phyloP scores from a whole-genome alignment of 2,888 invertebrate genomes.

The Idaea biselata region DNA sequence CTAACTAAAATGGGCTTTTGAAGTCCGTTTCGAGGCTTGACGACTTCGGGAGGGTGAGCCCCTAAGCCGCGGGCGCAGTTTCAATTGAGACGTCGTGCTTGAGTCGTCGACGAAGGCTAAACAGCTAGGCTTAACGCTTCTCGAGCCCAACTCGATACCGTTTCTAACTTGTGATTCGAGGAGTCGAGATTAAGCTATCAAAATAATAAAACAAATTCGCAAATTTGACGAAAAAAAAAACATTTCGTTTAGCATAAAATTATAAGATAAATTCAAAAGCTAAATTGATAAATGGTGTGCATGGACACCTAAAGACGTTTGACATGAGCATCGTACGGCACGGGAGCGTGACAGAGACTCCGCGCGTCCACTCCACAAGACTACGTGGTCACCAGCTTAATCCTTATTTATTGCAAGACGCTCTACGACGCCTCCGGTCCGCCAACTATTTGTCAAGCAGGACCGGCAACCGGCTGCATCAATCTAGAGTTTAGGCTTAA shows the following conservation, averaged over 20 bases:
- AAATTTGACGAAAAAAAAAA: constrained; percentile 37
- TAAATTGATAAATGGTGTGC: neutral
- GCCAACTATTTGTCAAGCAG: constrained; percentile 72
- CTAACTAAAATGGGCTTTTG: constrained; percentile 68
- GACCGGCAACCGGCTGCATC: constrained; percentile 60
- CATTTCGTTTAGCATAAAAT: neutral
- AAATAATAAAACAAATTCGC: constrained; percentile 76
- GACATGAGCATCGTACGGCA: constrained; percentile 53
- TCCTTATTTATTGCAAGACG: constrained; percentile 81
- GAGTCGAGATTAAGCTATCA: constrained; percentile 70
- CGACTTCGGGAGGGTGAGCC: constrained; percentile 49
- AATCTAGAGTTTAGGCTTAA: constrained; percentile 66
- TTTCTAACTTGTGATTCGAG: constrained; percentile 72
- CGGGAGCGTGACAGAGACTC: constrained; percentile 51
- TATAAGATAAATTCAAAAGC: neutral
- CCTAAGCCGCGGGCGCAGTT: constrained; percentile 66
- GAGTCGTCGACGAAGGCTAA: constrained; percentile 57
- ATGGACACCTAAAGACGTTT: constrained; percentile 39
- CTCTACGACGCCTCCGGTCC: constrained; percentile 68
- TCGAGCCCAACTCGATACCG: constrained; percentile 66
- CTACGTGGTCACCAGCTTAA: constrained; percentile 71
- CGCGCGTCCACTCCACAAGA: constrained; percentile 65
- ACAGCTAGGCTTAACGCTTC: constrained; percentile 70
- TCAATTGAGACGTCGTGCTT: constrained; percentile 57
- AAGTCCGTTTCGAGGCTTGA: constrained; percentile 64